Percentiles rank a stretch among this genome's conserved stretches.
These are phyloP conservation scores for Merops nubicus DNA, from an alignment of 2,113 vertebrate genomes.

Conservation along the genomic window DNA sequence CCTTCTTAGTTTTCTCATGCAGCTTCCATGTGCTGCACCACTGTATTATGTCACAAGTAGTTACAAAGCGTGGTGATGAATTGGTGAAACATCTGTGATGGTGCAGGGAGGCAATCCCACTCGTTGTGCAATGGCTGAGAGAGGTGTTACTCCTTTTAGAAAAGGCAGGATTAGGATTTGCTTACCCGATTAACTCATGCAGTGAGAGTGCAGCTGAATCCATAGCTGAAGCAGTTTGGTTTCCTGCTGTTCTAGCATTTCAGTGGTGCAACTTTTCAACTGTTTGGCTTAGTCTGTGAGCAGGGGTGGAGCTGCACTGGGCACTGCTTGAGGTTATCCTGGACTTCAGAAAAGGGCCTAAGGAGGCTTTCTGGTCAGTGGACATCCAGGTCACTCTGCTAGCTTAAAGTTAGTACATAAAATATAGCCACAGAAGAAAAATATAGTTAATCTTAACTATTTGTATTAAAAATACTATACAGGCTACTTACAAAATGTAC, in stretches of 20 bases:
- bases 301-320: background rate
- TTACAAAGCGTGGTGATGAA: background rate
- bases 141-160: background rate
- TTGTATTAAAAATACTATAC: background rate
- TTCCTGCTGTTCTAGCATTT: rapidly evolving
- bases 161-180: background rate
- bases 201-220: background rate
- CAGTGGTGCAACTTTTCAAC: background rate
- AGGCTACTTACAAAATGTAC: background rate
- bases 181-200: background rate
- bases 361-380: background rate
- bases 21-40: background rate
- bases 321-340: background rate
- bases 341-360: background rate
- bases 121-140: background rate
- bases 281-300: background rate
- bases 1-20: background rate
- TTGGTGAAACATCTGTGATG: background rate
- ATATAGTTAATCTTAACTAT: background rate
- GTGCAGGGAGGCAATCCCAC: background rate
- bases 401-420: background rate
- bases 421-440: background rate
- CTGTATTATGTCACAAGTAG: background rate
- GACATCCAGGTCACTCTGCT: background rate
- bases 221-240: background rate